Evolutionary conservation across 2,888 invertebrate genomes (phyloP), one percentile per base, ranked within the genome.

Genomic region (Scaptomyza polygonia): DNA sequence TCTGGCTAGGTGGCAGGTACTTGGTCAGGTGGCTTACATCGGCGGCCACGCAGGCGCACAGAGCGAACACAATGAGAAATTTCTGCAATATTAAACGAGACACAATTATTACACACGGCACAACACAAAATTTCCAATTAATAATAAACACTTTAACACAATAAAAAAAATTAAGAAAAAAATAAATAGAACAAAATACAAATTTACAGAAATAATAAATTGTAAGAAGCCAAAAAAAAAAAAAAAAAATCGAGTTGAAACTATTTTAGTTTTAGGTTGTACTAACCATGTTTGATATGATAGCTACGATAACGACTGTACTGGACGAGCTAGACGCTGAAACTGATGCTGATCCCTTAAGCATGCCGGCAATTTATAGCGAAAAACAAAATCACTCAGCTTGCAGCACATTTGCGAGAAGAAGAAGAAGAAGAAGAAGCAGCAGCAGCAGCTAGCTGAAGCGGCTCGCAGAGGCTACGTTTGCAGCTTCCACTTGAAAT

Each of bases 281-380:
- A 90, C 90, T 78, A 78, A 89, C 89, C 89, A 89, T 89, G 54
- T 83, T 90, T 66, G 66, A 57, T 25, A 58, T 59, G 75, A 54
- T 62, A 47, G 66, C 67, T 63, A 79, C 77, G 77, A 39, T 9
- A 16, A 16, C 39, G 39, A 89, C 89, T 86, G 82, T 67, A 77
- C 88, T 85, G 79, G 78, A 80, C 83, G 88, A 89, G 88, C 86
- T 80, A 79, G 88, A 86, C 85, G 79, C 81, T 87, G 84, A 86
- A 88, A 91, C 91, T 91, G 91, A 91, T 91, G 88, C 80, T 90
- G 83, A 81, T 84, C 88, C 83, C 80, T 70, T 69, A 73, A 79
- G 59, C 70, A 59, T 67, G 80, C 77, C 79, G 82, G 68, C 86
- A 86, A 89, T 91, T 91, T 91, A 91, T 91, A 91, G 80, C 80